Evolutionary conservation across 2,888 invertebrate genomes (phyloP), one percentile per base, ranked within the genome.

Genomic region (Portevinia maculata): DNA sequence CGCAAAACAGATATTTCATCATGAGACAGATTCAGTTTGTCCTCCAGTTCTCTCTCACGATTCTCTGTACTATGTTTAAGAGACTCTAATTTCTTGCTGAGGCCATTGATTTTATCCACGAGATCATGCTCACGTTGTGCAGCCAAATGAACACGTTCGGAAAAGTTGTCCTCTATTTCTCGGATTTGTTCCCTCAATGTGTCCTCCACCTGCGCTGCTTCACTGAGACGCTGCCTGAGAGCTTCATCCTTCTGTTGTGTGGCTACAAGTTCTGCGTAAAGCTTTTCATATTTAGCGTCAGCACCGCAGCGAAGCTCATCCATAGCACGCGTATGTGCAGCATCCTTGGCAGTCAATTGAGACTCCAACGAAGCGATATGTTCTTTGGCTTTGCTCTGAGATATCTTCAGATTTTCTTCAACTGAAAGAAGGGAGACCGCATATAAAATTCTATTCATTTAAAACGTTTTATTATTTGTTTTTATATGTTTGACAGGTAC

Each of bases 341-440:
- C 86, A 34, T 90, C 87, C 83, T 89, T 89, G 70, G 85, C 85
- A 34, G 55, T 79, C 76, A 91, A 78, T 85, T 89, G 88, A 8
- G 85, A 57, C 70, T 91, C 88, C 1, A 90, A 75, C 17, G 86
- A 85, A 21, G 85, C 78, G 52, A 89, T 87, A 57, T 89, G 88
- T 28, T 89, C 87, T 79, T 88, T 88, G 39, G 89, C 88, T 64
- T 86, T 85, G 71, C 85, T 73, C 84, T 90, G 88, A 46, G 88
- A 85, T 69, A 90, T 89, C 71, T 79, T 90, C 88, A 93, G 88
- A 90, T 92, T 93, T 89, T 92, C 92, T 88, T 93, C 92, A 88
- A 93, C 93, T 93, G 88, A 0, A 90, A 90, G 11, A 50, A 34
- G 30, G 74, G 59, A 46, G 34, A 55, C 9, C 6, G 30, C 24